Percentiles rank a stretch among this genome's conserved stretches.
Evolutionary conservation across 2,113 vertebrate genomes (phyloP).

Genomic region (Cavia aperea): DNA sequence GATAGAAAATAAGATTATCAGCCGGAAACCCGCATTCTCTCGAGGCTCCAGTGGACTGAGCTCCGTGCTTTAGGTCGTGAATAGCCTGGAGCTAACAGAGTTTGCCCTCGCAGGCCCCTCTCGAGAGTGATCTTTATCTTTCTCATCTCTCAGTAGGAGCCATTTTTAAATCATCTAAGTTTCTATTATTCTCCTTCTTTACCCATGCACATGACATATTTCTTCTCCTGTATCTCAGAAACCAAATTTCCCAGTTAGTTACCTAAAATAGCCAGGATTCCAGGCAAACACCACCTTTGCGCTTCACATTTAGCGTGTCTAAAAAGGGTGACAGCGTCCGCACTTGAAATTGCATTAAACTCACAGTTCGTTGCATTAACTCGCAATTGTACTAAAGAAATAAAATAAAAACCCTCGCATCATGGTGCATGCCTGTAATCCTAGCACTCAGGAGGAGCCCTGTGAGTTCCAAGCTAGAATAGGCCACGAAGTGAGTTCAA

Average conservation of each 20-base stretch:
- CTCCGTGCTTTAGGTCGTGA: accelerated
- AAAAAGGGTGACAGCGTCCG: neutral
- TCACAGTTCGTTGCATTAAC: neutral
- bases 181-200: neutral
- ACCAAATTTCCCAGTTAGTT: neutral
- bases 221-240: neutral
- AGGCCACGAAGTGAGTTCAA: neutral
- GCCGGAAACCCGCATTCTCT: accelerated
- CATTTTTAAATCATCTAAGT: too few relatives aligned
- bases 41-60: neutral
- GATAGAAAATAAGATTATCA: too few relatives aligned
- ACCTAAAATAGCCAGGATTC: neutral
- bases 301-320: too few relatives aligned
- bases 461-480: neutral
- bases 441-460: neutral
- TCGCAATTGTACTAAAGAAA: neutral
- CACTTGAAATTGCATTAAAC: neutral
- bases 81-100: too few relatives aligned
- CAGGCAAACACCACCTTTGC: neutral
- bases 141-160: neutral
- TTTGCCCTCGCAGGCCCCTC: accelerated
- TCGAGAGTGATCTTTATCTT: accelerated
- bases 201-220: neutral
- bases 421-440: neutral
- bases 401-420: neutral